Evolutionary conservation across 2,113 vertebrate genomes (phyloP).

Genomic region (Taxidea taxus): DNA sequence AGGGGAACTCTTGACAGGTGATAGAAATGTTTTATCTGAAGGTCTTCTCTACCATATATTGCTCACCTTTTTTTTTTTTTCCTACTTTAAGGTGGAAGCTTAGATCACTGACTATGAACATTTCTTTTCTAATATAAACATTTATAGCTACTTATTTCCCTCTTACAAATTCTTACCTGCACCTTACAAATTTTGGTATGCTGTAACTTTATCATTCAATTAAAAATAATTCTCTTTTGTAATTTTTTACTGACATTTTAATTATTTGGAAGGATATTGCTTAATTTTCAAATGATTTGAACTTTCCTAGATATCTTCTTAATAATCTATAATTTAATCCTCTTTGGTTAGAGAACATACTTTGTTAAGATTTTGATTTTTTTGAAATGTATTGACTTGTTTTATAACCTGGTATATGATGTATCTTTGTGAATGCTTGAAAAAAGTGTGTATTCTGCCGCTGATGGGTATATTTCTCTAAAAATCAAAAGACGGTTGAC

Average conservation of each 20-base stretch:
- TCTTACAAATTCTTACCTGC: not conserved
- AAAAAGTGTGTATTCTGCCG: not conserved
- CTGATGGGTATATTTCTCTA: not conserved
- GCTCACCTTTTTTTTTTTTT: not conserved
- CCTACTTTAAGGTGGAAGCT: not conserved
- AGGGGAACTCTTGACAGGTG: not conserved
- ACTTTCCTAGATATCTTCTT: not conserved
- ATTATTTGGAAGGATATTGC: not conserved
- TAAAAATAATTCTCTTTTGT: not conserved
- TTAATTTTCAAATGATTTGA: not conserved
- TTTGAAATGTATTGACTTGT: not conserved
- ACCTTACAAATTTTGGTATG: not conserved
- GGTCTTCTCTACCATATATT: not conserved
- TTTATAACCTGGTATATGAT: not conserved
- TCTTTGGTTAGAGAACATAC: not conserved
- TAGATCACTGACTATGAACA: not conserved
- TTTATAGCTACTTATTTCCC: not conserved
- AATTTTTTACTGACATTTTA: not conserved
- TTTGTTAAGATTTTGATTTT: not conserved
- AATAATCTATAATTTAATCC: not conserved
- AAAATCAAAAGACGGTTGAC: not conserved
- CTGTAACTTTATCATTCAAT: not conserved
- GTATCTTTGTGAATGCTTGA: not conserved
- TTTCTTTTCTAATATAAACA: not conserved
- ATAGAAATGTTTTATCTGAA: not conserved